phyloP scores from a whole-genome alignment of 1,140 invertebrate species.

The Apis mellifera region DNA sequence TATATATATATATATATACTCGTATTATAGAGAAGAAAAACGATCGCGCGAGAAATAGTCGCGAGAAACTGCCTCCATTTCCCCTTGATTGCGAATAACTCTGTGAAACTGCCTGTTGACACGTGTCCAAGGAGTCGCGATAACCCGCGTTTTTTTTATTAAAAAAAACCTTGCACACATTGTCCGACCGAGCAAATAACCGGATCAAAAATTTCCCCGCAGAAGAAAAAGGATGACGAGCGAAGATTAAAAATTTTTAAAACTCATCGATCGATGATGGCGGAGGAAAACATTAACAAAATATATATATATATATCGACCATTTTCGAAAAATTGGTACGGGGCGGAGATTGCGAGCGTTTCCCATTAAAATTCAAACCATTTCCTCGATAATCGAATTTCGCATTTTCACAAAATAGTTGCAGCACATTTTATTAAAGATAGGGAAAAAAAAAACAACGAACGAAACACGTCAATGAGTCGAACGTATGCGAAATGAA shows the following conservation, averaged over 20 bases:
- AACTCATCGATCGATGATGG: neutral
- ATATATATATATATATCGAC: too few species aligned
- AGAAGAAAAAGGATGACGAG: neutral
- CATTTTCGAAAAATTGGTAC: neutral
- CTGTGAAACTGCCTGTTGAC: conserved; percentile 10
- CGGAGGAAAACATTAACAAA: neutral
- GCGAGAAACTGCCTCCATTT: neutral
- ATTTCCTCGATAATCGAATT: conserved; percentile 13
- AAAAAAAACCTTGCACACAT: conserved; percentile 11
- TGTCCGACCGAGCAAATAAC: too few species aligned
- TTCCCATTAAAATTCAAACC: conserved; percentile 14
- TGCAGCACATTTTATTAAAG: neutral
- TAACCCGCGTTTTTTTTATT: neutral
- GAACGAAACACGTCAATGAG: too few species aligned
- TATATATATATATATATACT: too few species aligned
- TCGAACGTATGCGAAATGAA: neutral
- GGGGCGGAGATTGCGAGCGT: neutral
- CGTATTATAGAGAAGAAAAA: conserved; percentile 12
- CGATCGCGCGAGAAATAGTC: conserved; percentile 16
- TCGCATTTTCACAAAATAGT: neutral
- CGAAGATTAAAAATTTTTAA: neutral
- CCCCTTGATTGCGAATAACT: conserved; percentile 5
- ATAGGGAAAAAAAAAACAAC: neutral
- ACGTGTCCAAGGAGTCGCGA: neutral
- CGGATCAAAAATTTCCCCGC: neutral